phyloP scores from a whole-genome alignment of 2,113 vertebrate genomes.

The Elgaria multicarinata region DNA sequence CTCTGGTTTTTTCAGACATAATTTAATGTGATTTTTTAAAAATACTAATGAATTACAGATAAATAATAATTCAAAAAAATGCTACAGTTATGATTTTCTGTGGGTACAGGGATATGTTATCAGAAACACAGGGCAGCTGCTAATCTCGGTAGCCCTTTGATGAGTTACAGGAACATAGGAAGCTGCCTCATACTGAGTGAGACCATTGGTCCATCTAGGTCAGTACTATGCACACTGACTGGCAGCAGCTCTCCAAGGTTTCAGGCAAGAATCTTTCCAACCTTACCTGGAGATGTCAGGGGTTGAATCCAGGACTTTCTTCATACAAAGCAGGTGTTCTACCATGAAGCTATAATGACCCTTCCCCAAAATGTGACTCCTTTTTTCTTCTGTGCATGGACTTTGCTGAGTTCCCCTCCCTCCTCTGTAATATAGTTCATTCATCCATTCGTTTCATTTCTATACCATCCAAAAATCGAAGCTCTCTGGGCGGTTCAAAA shows the following conservation, averaged over 20 bases:
- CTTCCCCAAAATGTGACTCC: neutral
- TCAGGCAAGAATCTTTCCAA: neutral
- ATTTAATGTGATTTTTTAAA: neutral
- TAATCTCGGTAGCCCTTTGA: neutral
- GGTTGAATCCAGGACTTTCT: neutral
- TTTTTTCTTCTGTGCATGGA: neutral
- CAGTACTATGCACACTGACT: neutral
- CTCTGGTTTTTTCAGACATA: neutral
- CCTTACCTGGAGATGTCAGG: neutral
- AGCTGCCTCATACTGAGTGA: neutral
- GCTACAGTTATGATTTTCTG: neutral
- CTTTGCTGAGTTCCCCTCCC: neutral
- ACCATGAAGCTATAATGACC: too few relatives aligned
- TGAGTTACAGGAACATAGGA: neutral
- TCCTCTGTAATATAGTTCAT: too few relatives aligned
- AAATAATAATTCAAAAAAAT: constrained; percentile 11
- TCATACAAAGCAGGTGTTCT: neutral
- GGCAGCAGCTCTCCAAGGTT: neutral
- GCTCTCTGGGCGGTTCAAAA: too few relatives aligned
- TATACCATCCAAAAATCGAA: too few relatives aligned
- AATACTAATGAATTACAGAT: too few relatives aligned
- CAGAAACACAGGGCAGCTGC: neutral
- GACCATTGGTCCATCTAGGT: too few relatives aligned
- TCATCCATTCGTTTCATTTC: too few relatives aligned
- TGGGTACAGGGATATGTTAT: neutral